Evolutionary conservation across 2,888 invertebrate species (phyloP).

Genomic region (Dasypolia templi): DNA sequence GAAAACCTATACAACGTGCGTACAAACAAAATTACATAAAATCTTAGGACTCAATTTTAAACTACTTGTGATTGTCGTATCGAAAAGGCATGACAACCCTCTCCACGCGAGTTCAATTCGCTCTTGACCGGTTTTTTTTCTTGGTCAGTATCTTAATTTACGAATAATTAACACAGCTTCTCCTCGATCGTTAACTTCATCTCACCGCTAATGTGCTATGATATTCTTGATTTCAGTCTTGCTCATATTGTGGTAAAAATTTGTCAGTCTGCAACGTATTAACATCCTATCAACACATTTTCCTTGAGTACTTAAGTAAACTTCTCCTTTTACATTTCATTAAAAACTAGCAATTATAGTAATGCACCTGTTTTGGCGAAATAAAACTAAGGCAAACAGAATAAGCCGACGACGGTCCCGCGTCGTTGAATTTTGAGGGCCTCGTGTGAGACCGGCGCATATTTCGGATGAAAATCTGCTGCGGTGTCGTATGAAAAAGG

Average conservation of each 20-base stretch:
- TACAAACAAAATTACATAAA: no score
- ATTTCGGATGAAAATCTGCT: conserved; percentile 83
- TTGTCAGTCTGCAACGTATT: background rate
- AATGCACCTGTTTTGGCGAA: conserved; percentile 51
- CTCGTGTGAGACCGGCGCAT: conserved; percentile 80
- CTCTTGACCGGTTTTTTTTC: no score
- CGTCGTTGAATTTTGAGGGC: conserved; percentile 86
- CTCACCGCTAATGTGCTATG: background rate
- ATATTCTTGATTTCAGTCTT: background rate
- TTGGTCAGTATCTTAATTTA: no score
- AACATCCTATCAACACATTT: conserved; percentile 13
- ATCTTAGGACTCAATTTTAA: no score
- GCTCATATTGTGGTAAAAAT: background rate
- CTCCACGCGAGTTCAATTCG: no score
- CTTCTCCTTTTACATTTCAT: conserved; percentile 14
- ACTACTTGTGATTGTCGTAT: no score
- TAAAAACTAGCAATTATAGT: conserved; percentile 57
- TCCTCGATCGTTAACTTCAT: background rate
- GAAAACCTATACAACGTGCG: no score
- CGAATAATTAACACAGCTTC: no score
- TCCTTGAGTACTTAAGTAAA: conserved; percentile 2
- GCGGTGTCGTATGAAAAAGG: conserved; percentile 81
- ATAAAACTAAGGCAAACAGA: conserved; percentile 70
- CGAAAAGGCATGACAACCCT: no score
- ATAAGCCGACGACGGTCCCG: conserved; percentile 73